A percentile compares a stretch with the other conserved stretches of the same genome.
Evolutionary conservation across 2,888 invertebrate species (phyloP).

Genomic region (Arenicola marina): DNA sequence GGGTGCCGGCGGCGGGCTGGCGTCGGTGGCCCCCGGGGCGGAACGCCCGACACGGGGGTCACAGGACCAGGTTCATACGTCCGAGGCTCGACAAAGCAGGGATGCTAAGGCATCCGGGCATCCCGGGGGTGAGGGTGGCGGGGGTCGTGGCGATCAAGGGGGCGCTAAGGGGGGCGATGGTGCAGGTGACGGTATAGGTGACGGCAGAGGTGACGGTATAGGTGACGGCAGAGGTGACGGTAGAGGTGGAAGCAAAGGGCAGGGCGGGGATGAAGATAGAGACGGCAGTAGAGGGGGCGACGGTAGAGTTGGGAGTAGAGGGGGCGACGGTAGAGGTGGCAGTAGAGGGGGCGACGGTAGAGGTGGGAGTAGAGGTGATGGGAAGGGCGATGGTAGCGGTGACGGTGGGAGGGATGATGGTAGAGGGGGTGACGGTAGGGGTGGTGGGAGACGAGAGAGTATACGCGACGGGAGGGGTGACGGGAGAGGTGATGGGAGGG

Average conservation of each 20-base stretch:
- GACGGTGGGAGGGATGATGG: too few species aligned
- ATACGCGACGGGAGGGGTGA: neutral
- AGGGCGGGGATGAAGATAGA: neutral
- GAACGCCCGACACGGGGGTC: neutral
- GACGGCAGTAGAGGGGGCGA: neutral
- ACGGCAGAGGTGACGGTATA: too few species aligned
- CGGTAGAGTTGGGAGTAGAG: neutral
- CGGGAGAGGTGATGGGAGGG: too few species aligned
- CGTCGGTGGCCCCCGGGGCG: neutral
- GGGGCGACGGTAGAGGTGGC: neutral
- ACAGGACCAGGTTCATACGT: too few species aligned
- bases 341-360: neutral
- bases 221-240: neutral
- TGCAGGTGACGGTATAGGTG: too few species aligned
- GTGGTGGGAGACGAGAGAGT: neutral
- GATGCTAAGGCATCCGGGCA: neutral
- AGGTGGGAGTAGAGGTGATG: conserved; percentile 7
- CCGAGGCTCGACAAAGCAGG: too few species aligned
- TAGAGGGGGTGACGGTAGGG: neutral
- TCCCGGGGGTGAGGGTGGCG: neutral
- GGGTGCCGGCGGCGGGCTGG: neutral
- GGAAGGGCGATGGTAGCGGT: too few species aligned
- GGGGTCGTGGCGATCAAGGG: too few species aligned
- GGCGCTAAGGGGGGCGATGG: too few species aligned
- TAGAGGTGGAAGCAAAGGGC: neutral